Percentiles rank a stretch among this genome's conserved stretches.
phyloP scores from a whole-genome alignment of 2,113 vertebrate genomes.

The Vombatus ursinus region DNA sequence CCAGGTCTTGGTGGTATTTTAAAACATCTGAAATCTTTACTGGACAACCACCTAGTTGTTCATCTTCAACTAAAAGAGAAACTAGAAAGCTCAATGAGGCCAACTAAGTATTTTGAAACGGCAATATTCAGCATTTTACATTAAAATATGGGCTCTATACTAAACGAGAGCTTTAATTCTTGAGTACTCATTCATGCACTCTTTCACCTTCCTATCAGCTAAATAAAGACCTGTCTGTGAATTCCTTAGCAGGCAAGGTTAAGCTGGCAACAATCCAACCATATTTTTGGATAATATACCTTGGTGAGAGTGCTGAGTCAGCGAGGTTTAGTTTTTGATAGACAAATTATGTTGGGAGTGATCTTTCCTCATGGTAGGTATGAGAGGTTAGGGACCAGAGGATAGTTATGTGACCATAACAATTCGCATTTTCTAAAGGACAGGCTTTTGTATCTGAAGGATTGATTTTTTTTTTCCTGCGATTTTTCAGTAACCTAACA shows the following conservation, averaged over 20 bases:
- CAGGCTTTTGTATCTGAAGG: background rate
- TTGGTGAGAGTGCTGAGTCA: background rate
- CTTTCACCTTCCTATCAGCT: constrained; percentile 9
- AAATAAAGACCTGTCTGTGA: constrained; percentile 16
- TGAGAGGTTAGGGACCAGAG: background rate
- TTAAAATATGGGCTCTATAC: background rate
- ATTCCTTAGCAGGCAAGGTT: background rate
- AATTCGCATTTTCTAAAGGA: constrained; percentile 18
- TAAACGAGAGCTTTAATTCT: background rate
- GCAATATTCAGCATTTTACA: background rate
- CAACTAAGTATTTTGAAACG: background rate
- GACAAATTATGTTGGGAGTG: background rate
- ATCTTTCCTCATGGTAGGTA: background rate
- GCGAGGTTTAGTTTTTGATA: background rate
- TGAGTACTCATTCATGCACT: background rate
- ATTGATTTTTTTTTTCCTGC: constrained; percentile 25
- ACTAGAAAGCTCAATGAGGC: background rate
- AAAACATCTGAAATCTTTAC: background rate
- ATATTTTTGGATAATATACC: background rate
- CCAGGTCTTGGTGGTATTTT: background rate
- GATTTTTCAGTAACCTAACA: constrained; percentile 29
- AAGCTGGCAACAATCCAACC: constrained; percentile 5
- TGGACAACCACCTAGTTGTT: background rate
- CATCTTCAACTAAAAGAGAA: constrained; percentile 16
- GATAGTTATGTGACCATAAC: background rate